Conservation (phyloP, 1,140 invertebrate species). For the Drosophila albomicans region DNA sequence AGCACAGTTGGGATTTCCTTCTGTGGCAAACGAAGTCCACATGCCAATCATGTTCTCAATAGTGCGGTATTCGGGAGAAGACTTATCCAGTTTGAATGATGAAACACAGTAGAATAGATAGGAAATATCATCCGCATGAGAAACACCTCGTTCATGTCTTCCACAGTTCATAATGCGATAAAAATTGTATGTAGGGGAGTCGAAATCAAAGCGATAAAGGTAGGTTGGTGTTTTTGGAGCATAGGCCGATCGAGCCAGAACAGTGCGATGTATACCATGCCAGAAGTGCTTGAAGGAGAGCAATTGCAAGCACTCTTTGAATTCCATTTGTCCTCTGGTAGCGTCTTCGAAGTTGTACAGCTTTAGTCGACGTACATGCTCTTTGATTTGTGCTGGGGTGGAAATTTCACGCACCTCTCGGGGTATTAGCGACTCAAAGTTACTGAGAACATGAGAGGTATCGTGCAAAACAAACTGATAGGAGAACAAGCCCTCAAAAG, state of each 20-base stretch:
- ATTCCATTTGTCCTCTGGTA: constrained; percentile 47
- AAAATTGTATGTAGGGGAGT: constrained; percentile 70
- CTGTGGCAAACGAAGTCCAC: constrained; percentile 84
- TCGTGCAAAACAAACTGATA: constrained; percentile 49
- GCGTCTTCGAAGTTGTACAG: constrained; percentile 49
- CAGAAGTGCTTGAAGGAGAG: constrained; percentile 76
- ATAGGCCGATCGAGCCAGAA: constrained; percentile 57
- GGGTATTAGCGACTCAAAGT: constrained; percentile 56
- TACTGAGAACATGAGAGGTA: constrained; percentile 46
- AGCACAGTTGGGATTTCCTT: constrained; percentile 67
- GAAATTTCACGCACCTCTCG: constrained; percentile 27
- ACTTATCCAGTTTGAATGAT: constrained; percentile 78
- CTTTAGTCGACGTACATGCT: constrained; percentile 54
- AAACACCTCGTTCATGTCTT: constrained; percentile 68
- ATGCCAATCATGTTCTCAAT: constrained; percentile 79
- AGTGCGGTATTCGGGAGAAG: constrained; percentile 66
- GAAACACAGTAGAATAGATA: constrained; percentile 87
- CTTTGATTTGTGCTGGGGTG: constrained; percentile 36
- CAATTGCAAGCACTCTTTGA: constrained; percentile 57
- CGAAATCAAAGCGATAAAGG: constrained; percentile 85
- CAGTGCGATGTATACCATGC: constrained; percentile 75
- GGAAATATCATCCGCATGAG: constrained; percentile 88
- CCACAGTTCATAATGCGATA: constrained; percentile 77
- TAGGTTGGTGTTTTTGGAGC: constrained; percentile 80
- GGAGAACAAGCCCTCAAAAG: constrained; percentile 79